A percentile compares a stretch with the other conserved stretches of the same genome.
phyloP scores from a whole-genome alignment of 2,888 invertebrate genomes.

The Cheilosia urbana region DNA sequence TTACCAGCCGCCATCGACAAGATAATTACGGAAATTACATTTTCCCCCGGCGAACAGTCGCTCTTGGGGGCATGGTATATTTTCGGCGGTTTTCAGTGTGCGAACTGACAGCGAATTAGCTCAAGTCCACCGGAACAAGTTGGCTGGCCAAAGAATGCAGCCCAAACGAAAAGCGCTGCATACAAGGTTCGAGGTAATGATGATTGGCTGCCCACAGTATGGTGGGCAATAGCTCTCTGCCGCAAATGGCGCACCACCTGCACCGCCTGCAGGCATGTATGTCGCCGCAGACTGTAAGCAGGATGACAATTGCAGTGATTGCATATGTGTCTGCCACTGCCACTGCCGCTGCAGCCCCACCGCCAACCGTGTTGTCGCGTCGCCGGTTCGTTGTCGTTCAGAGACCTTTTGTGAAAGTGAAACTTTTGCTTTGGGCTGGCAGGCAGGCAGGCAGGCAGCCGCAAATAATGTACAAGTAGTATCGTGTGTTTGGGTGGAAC shows the following conservation, averaged over 20 bases:
- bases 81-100: constrained; percentile 10
- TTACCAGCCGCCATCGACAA: constrained; percentile 53
- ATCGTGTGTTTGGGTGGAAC: constrained; percentile 45
- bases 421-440: constrained; percentile 55
- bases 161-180: constrained; percentile 19
- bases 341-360: constrained; percentile 8
- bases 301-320: constrained; percentile 71
- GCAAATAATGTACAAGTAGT: constrained; percentile 22
- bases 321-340: constrained; percentile 26
- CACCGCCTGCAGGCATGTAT: constrained; percentile 53
- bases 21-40: constrained; percentile 66
- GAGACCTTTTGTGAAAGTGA: constrained; percentile 74
- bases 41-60: background rate
- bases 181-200: constrained; percentile 52
- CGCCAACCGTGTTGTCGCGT: background rate
- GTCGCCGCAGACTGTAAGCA: constrained; percentile 44
- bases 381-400: constrained; percentile 55
- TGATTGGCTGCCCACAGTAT: constrained; percentile 53
- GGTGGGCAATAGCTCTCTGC: background rate
- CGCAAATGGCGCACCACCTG: constrained; percentile 62
- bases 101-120: constrained; percentile 48
- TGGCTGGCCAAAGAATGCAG: constrained; percentile 1
- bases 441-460: constrained; percentile 18
- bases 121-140: constrained; percentile 54
- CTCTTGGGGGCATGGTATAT: constrained; percentile 1